A percentile compares a stretch with the other conserved stretches of the same genome.
Conservation (phyloP, 1,140 invertebrate genomes). For the Tenebrio molitor region DNA sequence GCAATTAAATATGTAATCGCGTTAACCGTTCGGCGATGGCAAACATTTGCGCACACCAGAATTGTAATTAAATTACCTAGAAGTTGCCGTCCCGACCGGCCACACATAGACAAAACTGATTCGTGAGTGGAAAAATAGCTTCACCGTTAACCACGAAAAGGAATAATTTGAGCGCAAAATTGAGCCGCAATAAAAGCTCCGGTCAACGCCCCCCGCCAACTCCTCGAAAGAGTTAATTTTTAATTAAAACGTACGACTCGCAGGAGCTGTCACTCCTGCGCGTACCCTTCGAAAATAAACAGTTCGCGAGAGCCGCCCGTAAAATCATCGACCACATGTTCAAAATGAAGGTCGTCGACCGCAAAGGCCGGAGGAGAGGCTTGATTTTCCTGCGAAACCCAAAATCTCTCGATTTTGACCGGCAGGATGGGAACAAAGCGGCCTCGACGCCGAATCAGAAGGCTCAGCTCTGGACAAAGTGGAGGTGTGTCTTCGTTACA, state of each 20-base stretch:
- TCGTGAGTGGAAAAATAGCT: slow-evolving; percentile 2
- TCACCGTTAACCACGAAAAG: slow-evolving; percentile 10
- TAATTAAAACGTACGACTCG: neutral
- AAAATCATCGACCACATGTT: slow-evolving; percentile 49
- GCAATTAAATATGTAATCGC: slow-evolving; percentile 15
- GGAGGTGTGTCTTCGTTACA: neutral
- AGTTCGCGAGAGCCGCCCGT: slow-evolving; percentile 28
- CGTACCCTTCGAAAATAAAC: slow-evolving; percentile 36
- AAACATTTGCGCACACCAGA: slow-evolving; percentile 1
- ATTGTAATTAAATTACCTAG: slow-evolving; percentile 29
- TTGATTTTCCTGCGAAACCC: no score
- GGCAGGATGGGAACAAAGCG: no score
- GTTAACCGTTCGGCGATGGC: neutral
- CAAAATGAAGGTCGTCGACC: slow-evolving; percentile 45
- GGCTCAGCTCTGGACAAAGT: neutral
- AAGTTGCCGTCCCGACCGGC: slow-evolving; percentile 13
- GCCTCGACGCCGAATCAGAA: no score
- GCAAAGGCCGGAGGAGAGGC: slow-evolving; percentile 37
- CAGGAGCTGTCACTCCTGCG: neutral
- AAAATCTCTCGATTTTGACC: no score
- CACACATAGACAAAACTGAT: slow-evolving; percentile 12
- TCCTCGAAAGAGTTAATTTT: slow-evolving; percentile 12
- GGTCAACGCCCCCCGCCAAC: slow-evolving; percentile 1
- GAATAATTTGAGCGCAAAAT: slow-evolving; percentile 27
- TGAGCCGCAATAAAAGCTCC: slow-evolving; percentile 12